phyloP scores from a whole-genome alignment of 2,113 vertebrate species.

The Acrocephalus arundinaceus region DNA sequence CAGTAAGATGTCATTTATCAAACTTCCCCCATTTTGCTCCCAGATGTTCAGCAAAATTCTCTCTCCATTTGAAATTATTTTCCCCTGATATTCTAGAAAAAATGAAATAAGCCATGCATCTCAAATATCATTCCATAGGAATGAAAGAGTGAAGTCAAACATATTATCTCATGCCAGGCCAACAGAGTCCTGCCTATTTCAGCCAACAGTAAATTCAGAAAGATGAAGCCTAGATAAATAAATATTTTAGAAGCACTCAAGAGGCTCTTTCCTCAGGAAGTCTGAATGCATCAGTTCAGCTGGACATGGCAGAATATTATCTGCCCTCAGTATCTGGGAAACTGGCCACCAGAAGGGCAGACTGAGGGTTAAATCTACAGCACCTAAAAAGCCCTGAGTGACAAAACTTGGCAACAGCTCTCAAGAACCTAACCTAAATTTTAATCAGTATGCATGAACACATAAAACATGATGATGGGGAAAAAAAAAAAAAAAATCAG shows the following conservation, averaged over 20 bases:
- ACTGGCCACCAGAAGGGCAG: background rate
- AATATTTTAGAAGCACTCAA: conserved; percentile 35
- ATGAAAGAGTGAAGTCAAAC: conserved; percentile 12
- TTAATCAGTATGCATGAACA: conserved; percentile 33
- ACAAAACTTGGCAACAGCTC: background rate
- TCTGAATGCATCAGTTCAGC: conserved; percentile 17
- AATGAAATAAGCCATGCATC: background rate
- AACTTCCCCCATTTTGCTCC: conserved; percentile 29
- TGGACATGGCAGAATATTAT: background rate
- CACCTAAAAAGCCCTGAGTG: background rate
- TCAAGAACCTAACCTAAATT: background rate
- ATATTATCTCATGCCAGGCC: conserved; percentile 10
- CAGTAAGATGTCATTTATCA: conserved; percentile 44
- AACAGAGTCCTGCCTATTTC: background rate
- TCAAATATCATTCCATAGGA: conserved; percentile 21
- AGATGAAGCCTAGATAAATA: conserved; percentile 43
- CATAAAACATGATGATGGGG: conserved; percentile 2
- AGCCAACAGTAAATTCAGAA: conserved; percentile 27
- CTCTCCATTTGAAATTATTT: conserved; percentile 15
- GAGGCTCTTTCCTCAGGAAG: conserved; percentile 32
- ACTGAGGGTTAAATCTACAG: conserved; percentile 21
- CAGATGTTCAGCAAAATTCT: conserved; percentile 39
- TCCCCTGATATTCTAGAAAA: background rate
- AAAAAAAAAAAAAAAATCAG: conserved; percentile 35
- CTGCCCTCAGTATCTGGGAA: background rate